Percentiles rank a stretch among this genome's conserved stretches.
phyloP scores from a whole-genome alignment of 1,140 invertebrate species.

The Drosophila auraria region DNA sequence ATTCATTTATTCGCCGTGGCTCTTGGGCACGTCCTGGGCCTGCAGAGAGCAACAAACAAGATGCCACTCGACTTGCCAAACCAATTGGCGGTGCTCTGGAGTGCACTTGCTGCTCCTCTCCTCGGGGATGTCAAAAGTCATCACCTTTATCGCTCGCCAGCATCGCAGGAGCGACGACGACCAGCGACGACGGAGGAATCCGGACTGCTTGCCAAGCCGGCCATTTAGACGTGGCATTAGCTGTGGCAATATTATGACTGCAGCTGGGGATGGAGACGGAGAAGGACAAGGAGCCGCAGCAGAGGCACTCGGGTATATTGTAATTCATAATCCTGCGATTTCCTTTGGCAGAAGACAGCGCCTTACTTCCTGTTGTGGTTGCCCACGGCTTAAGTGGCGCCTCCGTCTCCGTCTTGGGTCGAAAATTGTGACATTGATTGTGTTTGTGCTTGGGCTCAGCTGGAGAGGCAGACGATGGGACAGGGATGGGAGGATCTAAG shows the following conservation, averaged over 20 bases:
- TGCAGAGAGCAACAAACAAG: conserved; percentile 55
- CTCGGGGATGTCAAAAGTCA: conserved; percentile 75
- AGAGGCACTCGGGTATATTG: conserved; percentile 69
- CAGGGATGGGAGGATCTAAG: conserved; percentile 39
- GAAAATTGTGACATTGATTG: conserved; percentile 81
- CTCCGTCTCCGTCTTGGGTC: conserved; percentile 26
- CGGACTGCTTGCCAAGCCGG: conserved; percentile 44
- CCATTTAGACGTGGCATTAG: conserved; percentile 65
- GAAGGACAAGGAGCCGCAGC: neutral
- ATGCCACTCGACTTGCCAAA: conserved; percentile 64
- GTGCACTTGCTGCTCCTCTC: conserved; percentile 31
- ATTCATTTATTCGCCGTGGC: conserved; percentile 56
- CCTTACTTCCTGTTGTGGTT: conserved; percentile 74
- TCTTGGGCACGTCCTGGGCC: conserved; percentile 67
- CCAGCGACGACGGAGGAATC: conserved; percentile 4
- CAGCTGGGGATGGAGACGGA: conserved; percentile 24
- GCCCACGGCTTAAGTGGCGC: conserved; percentile 63
- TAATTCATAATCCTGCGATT: conserved; percentile 81
- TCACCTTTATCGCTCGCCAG: conserved; percentile 70
- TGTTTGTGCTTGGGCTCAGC: conserved; percentile 56
- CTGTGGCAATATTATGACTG: conserved; percentile 82
- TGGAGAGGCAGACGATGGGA: neutral
- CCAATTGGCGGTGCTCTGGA: conserved; percentile 58
- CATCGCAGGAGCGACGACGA: conserved; percentile 30
- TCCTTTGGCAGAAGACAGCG: conserved; percentile 76